phyloP scores from a whole-genome alignment of 2,888 invertebrate genomes.

The Leucophora obtusa region DNA sequence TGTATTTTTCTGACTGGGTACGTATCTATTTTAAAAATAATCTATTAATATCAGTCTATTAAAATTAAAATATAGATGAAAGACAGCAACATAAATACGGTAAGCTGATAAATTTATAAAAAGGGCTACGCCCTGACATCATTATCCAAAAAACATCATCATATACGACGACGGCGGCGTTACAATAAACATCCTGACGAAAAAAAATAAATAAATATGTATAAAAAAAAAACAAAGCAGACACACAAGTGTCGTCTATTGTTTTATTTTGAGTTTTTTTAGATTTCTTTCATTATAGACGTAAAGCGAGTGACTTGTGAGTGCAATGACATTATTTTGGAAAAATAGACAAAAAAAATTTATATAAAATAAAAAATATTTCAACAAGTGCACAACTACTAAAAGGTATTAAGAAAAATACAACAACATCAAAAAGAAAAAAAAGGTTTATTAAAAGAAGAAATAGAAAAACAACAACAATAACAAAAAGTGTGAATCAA shows the following conservation, averaged over 20 bases:
- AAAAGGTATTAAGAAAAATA: constrained; percentile 51
- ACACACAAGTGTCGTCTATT: constrained; percentile 64
- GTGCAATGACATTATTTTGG: constrained; percentile 64
- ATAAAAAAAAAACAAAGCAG: constrained; percentile 57
- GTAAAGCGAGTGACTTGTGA: constrained; percentile 15
- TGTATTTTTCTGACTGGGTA: too few relatives aligned
- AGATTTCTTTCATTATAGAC: constrained; percentile 37
- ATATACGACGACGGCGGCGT: not conserved
- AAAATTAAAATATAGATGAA: constrained; percentile 28
- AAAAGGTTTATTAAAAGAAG: constrained; percentile 4
- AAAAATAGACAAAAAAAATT: constrained; percentile 47
- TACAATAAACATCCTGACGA: constrained; percentile 61
- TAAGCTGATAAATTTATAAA: not conserved
- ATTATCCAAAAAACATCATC: constrained; percentile 51
- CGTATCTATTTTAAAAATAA: not conserved
- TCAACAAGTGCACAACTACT: constrained; percentile 56
- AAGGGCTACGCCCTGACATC: constrained; percentile 64
- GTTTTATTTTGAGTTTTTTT: constrained; percentile 35
- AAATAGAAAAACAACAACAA: constrained; percentile 14
- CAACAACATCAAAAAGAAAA: constrained; percentile 4
- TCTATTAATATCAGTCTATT: constrained; percentile 40
- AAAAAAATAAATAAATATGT: constrained; percentile 29
- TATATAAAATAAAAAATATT: constrained; percentile 30
- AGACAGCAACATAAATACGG: constrained; percentile 24
- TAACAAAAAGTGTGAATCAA: constrained; percentile 12